Evolutionary conservation across 2,113 vertebrate genomes (phyloP).

Genomic region (Grantiella picta): DNA sequence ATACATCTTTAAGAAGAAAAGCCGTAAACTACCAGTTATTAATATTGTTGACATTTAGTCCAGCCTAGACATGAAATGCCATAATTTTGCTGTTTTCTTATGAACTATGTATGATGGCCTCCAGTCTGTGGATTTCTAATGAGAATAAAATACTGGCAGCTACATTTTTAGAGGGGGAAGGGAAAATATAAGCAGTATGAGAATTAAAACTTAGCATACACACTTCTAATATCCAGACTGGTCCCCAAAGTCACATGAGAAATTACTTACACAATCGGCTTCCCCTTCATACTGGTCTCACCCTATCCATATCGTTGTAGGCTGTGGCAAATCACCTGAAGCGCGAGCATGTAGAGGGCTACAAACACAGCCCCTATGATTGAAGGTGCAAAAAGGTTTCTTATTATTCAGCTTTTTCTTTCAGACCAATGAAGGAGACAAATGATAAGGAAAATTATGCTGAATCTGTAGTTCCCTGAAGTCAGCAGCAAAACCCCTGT

Average conservation of each 20-base stretch:
- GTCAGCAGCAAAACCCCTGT: background rate
- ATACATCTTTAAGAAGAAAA: constrained; percentile 16
- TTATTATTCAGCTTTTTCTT: constrained; percentile 4
- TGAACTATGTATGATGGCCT: constrained; percentile 18
- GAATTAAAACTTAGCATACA: background rate
- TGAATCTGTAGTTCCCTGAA: background rate
- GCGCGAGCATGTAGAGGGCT: background rate
- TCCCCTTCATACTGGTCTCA: background rate
- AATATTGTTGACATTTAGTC: constrained; percentile 36
- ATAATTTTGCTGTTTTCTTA: constrained; percentile 46
- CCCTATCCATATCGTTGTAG: background rate
- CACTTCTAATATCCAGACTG: background rate
- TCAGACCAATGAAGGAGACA: background rate
- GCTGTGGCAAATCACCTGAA: background rate
- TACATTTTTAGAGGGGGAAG: background rate
- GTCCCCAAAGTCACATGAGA: background rate
- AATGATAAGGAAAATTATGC: background rate
- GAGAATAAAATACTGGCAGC: constrained; percentile 1
- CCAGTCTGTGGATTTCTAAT: constrained; percentile 1
- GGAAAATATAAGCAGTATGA: background rate
- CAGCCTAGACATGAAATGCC: constrained; percentile 3
- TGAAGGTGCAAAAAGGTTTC: background rate
- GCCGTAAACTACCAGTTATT: constrained; percentile 11
- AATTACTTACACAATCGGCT: background rate
- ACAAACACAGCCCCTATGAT: background rate